These are phyloP conservation scores for Mandrillus leucophaeus DNA, from an alignment of 2,113 vertebrate species.

Conservation along the genomic window DNA sequence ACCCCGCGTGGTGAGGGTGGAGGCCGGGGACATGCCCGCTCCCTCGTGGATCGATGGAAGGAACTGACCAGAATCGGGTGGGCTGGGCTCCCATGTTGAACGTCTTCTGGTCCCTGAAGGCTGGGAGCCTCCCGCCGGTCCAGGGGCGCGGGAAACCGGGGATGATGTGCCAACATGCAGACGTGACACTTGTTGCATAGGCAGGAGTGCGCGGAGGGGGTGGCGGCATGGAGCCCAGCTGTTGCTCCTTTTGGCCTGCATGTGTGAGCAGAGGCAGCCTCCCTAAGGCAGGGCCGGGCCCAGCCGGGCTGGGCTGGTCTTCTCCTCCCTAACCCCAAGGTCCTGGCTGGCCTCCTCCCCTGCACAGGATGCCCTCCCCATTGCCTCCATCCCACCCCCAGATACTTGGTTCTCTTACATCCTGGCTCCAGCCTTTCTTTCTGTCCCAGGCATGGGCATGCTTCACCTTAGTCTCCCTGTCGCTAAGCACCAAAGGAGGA, in stretches of 20 bases:
- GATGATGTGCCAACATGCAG: constrained; percentile 67
- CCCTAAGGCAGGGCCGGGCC: neutral
- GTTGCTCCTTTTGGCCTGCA: constrained; percentile 24
- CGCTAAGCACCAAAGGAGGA: neutral
- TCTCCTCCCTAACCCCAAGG: neutral
- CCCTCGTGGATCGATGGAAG: neutral
- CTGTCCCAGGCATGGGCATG: neutral
- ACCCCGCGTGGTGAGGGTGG: neutral
- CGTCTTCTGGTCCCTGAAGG: neutral
- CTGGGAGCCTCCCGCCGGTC: neutral
- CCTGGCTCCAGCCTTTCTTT: neutral
- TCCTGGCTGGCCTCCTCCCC: neutral
- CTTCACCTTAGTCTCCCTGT: neutral
- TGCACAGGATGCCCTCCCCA: neutral
- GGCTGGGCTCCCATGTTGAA: neutral
- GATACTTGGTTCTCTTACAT: neutral
- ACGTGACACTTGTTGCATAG: constrained; percentile 81
- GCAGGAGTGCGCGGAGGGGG: constrained; percentile 10
- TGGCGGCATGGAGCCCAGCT: constrained; percentile 54
- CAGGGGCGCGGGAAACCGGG: neutral
- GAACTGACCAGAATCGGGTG: neutral
- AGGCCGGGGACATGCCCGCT: neutral
- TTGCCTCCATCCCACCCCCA: neutral
- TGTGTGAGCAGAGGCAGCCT: neutral
- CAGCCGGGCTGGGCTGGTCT: neutral